Evolutionary conservation across 2,113 vertebrate genomes (phyloP), one percentile per base, ranked within the genome.

Genomic region (Propithecus coquereli): DNA sequence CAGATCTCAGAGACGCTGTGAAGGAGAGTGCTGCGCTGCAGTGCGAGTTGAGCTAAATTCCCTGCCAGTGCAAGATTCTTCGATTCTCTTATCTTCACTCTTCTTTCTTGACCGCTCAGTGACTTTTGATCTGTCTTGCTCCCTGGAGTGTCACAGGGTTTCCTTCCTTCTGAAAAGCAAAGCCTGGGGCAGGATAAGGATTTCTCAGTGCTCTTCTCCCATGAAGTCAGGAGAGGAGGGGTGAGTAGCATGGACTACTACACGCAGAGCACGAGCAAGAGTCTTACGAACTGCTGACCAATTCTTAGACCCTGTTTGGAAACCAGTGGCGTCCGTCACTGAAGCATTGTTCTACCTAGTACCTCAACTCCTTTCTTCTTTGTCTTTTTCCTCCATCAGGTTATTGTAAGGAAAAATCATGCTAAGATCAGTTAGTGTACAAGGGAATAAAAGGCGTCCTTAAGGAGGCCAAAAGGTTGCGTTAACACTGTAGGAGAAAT

Each of bases 111-210:
- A 93, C 40, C 70, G 23, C 43, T 81, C 57, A 66, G 3, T 79
- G 57, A 73, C 59, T 83, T 90, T 61, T 45, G 54, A 82, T 61
- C 43, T 85, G 1, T 89, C n/a, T 20, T 9, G 27, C 12, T 90
- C 50, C 80, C 50, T 71, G 65, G 45, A 95, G 82, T 40, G 16
- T 73, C 59, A 34, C 86, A 70, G 11, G 52, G 25, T 86, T 90
- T 80, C 47, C 76, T 91, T 84, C 70, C 87, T 65, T 91, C 81
- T 94, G 59, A 83, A 92, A 95, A 87, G 47, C 47, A 92, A 74
- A 94, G 43, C 68, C 25, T 88, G 20, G 70, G 34, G 34, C 79
- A 79, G 8, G 4, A 43, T n/a, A 43, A 77, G 57, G 45, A 37
- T 73, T 66, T 66, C 90, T 89, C 8, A 34, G 25, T 79, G 40